Percentiles rank a stretch among this genome's conserved stretches.
These are phyloP conservation scores for Brachyrhaphis roseni DNA, from an alignment of 2,797 vertebrate genomes.

Conservation along the genomic window DNA sequence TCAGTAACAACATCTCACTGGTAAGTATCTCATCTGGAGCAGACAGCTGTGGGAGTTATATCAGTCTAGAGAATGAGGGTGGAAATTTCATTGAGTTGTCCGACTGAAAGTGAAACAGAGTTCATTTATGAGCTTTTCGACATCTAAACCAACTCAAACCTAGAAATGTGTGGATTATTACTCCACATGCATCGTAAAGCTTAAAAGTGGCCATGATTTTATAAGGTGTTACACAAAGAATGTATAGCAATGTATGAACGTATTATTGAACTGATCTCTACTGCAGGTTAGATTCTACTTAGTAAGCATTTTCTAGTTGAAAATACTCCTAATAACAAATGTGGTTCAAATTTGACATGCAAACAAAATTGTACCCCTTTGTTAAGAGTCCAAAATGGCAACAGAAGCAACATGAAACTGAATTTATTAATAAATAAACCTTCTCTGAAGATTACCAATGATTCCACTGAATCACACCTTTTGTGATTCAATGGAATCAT, in stretches of 20 bases:
- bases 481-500: no score
- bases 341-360: neutral
- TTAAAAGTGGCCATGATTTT: neutral
- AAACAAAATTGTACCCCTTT: no score
- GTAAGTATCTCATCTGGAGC: slow-evolving; percentile 1
- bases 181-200: neutral
- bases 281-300: neutral
- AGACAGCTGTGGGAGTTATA: neutral
- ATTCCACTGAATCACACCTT: no score
- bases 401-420: no score
- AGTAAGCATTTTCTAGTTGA: neutral
- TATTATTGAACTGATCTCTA: neutral
- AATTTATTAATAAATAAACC: no score
- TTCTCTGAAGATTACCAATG: no score
- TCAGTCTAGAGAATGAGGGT: neutral
- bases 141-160: neutral
- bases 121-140: neutral
- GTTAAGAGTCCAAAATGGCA: no score
- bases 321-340: no score
- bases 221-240: neutral
- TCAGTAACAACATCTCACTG: slow-evolving; percentile 25
- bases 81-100: neutral
- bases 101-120: neutral
- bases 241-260: neutral
- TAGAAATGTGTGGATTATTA: neutral